phyloP scores from a whole-genome alignment of 2,888 invertebrate species.

The Hydropsyche betteni region DNA sequence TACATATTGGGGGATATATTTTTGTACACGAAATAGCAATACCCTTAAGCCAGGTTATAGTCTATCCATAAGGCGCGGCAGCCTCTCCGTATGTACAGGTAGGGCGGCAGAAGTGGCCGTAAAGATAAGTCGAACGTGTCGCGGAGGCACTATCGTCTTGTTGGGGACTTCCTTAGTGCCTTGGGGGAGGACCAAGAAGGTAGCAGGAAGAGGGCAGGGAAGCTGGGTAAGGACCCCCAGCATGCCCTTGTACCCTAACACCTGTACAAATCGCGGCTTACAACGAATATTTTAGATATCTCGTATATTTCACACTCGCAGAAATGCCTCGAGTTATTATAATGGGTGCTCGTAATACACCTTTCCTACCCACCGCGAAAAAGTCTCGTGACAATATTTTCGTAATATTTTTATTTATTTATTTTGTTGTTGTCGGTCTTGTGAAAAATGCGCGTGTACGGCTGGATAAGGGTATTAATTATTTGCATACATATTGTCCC shows the following conservation, averaged over 20 bases:
- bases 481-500: conserved; percentile 41
- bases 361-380: no score
- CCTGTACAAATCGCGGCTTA: conserved; percentile 39
- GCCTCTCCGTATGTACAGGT: conserved; percentile 15
- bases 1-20: conserved; percentile 5
- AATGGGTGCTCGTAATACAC: no score
- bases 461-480: conserved; percentile 39
- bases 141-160: conserved; percentile 47
- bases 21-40: conserved; percentile 29
- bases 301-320: conserved; percentile 24
- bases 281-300: conserved; percentile 29
- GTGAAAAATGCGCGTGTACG: background rate
- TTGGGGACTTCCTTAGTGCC: conserved; percentile 46
- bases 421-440: background rate
- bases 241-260: conserved; percentile 35
- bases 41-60: conserved; percentile 28
- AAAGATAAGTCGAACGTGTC: conserved; percentile 51
- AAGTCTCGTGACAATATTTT: no score
- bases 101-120: conserved; percentile 49
- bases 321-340: conserved; percentile 11
- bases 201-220: conserved; percentile 1
- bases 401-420: conserved; percentile 1
- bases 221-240: background rate
- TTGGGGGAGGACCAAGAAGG: conserved; percentile 30
- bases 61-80: conserved; percentile 32